phyloP scores from a whole-genome alignment of 1,140 invertebrate genomes.

The Armadillidium nasatum region DNA sequence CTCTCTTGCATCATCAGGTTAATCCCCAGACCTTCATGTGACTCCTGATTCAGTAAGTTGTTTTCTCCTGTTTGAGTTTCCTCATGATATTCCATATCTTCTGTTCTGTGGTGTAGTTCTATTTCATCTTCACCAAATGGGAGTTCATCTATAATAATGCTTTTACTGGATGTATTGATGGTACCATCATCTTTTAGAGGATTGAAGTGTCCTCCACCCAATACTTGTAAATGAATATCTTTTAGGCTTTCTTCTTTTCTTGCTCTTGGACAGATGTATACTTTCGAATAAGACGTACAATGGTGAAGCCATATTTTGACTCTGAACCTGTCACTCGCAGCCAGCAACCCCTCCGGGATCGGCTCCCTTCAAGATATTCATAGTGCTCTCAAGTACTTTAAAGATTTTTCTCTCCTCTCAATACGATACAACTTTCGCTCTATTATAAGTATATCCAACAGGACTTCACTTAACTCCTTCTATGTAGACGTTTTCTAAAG shows the following conservation, averaged over 20 bases:
- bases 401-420: not conserved
- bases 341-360: not conserved
- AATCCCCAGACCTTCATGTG: not conserved
- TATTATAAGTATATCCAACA: too few species aligned
- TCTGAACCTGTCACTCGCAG: not conserved
- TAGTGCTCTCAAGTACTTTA: not conserved
- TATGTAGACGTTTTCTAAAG: not conserved
- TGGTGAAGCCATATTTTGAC: not conserved
- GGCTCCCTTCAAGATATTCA: not conserved
- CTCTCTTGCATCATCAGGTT: not conserved
- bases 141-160: not conserved
- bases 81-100: not conserved
- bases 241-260: not conserved
- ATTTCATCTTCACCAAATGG: not conserved
- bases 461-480: not conserved
- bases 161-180: too few species aligned
- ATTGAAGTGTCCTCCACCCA: too few species aligned
- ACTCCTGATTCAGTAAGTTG: not conserved
- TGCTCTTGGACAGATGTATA: slow-evolving; percentile 7
- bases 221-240: not conserved
- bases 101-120: too few species aligned
- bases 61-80: not conserved
- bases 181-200: too few species aligned
- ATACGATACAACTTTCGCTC: too few species aligned
- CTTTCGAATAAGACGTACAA: not conserved